Conservation (phyloP, 2,113 vertebrate species). For the Tenrec ecaudatus region DNA sequence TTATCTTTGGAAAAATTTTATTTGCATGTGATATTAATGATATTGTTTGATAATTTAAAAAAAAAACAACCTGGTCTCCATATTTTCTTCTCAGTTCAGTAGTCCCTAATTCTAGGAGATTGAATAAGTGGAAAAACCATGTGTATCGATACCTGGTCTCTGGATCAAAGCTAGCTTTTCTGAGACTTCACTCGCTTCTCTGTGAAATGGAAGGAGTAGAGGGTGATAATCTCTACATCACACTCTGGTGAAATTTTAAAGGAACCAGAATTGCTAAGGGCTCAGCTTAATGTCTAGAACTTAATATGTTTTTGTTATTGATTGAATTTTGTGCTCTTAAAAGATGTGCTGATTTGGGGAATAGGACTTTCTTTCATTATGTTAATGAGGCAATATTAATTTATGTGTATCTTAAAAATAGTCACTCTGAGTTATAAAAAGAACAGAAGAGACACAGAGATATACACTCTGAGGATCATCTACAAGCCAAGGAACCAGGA, state of each 20-base stretch:
- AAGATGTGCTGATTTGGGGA: neutral
- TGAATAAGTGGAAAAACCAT: neutral
- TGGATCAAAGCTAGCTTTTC: neutral
- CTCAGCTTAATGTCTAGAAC: neutral
- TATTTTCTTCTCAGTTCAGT: neutral
- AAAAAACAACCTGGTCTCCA: neutral
- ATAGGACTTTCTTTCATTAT: neutral
- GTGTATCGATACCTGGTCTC: neutral
- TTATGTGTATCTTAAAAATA: neutral
- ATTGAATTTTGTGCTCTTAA: neutral
- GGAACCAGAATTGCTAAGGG: neutral
- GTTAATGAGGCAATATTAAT: neutral
- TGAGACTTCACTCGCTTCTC: neutral
- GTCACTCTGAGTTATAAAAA: neutral
- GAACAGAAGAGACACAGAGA: neutral
- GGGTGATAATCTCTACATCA: neutral
- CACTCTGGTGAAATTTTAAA: constrained; percentile 21
- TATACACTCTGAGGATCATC: neutral
- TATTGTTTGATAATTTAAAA: no score
- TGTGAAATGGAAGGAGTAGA: neutral
- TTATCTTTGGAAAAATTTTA: no score
- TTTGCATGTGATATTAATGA: no score
- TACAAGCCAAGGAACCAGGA: neutral
- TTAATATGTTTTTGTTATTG: neutral
- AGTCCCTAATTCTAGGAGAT: neutral